phyloP scores from a whole-genome alignment of 1,140 invertebrate species.

The Drosophila carrolli region DNA sequence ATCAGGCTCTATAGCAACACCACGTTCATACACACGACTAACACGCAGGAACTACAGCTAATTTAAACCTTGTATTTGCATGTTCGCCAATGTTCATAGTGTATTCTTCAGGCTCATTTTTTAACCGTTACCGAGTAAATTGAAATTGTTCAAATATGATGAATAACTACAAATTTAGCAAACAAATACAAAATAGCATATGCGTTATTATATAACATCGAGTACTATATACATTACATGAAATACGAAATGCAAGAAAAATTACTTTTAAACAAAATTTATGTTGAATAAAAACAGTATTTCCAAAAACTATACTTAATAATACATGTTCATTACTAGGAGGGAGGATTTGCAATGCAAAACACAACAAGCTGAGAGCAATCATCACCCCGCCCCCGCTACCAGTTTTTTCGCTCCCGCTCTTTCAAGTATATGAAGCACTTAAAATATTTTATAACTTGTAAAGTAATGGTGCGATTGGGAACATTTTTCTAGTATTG shows the following conservation, averaged over 20 bases:
- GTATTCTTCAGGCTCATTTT: slow-evolving; percentile 56
- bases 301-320: slow-evolving; percentile 65
- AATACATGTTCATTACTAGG: not conserved
- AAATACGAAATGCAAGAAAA: slow-evolving; percentile 71
- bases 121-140: slow-evolving; percentile 55
- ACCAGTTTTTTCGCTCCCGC: too few species aligned
- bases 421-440: too few species aligned
- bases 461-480: too few species aligned
- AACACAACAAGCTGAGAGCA: too few species aligned
- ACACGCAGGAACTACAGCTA: slow-evolving; percentile 28
- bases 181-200: slow-evolving; percentile 75
- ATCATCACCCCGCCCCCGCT: too few species aligned
- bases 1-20: slow-evolving; percentile 46
- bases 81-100: slow-evolving; percentile 70
- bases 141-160: slow-evolving; percentile 54
- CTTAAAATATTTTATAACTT: too few species aligned
- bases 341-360: not conserved
- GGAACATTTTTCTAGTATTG: too few species aligned
- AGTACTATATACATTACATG: slow-evolving; percentile 76
- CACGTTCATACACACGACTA: slow-evolving; percentile 15
- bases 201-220: slow-evolving; percentile 78
- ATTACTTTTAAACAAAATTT: slow-evolving; percentile 83
- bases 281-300: slow-evolving; percentile 83
- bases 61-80: slow-evolving; percentile 63
- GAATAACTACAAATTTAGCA: slow-evolving; percentile 69